Percentiles rank a stretch among this genome's conserved stretches.
These are phyloP conservation scores for Tor tambroides DNA, from an alignment of 2,113 vertebrate genomes.

Conservation along the genomic window DNA sequence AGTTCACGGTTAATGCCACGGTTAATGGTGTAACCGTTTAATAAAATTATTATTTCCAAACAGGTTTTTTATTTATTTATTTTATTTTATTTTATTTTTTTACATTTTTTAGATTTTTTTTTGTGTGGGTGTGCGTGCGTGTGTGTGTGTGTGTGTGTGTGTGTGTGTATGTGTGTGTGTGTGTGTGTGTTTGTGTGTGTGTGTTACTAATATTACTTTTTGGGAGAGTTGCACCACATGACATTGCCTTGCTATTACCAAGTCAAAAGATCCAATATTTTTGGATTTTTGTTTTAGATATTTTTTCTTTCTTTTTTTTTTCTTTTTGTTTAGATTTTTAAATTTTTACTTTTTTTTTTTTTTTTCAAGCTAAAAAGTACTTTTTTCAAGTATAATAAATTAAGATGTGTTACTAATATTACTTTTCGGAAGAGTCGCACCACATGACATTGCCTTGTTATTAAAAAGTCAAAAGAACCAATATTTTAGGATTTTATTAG, in stretches of 20 bases:
- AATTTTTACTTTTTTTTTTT: no score
- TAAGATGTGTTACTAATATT: neutral
- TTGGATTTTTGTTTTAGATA: neutral
- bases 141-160: no score
- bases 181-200: no score
- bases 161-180: no score
- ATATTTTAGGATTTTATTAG: neutral
- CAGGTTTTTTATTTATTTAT: neutral
- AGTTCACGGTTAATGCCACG: neutral
- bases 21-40: neutral
- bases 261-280: neutral
- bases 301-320: no score
- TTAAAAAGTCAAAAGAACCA: neutral
- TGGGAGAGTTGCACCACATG: neutral
- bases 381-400: neutral
- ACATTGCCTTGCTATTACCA: neutral
- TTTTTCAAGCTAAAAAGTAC: no score
- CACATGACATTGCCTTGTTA: neutral
- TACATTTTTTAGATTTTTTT: no score
- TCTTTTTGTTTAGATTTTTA: no score
- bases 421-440: neutral
- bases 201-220: neutral
- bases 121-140: no score
- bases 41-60: neutral
- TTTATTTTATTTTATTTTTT: no score